Base-by-base conservation (phyloP, 2,113 vertebrate species). In the Toxotes chatareus region DNA sequence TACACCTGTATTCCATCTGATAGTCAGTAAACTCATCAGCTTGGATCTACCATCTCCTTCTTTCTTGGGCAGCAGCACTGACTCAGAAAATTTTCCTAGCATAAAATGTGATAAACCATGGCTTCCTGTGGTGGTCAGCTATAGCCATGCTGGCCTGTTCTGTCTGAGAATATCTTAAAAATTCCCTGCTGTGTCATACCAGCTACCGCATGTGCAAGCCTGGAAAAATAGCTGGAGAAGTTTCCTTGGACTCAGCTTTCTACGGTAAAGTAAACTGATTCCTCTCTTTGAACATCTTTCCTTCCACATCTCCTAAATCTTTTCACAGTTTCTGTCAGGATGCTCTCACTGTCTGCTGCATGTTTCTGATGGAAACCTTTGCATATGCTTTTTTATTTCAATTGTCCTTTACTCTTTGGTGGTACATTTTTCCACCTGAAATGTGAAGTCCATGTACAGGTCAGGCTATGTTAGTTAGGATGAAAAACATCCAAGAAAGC, bases 251-350 rank as follows among this genome's bases (percentile, higher is more conserved):
- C 2, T 59, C 74, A 49, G 8, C 64, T 67, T 51, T 60, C n/a
- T 40, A 57, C 16, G 36, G 7, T 31, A 40, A 71, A 38, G n/a
- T 6, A n/a, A 76, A 66, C 27, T 17, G 56, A 75, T 32, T 68
- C 19, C 14, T 67, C 32, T 32, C 27, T 56, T 73, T 40, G 61
- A 31, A 73, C 23, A 23, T 44, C 10, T 68, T 80, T 74, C 27
- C 11, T 21, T 62, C 71, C 27, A 70, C 38, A 69, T 53, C 53
- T 72, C 56, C 9, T 73, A 61, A 70, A 87, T 69, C 68, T 55
- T 27, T 23, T 70, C 27, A 44, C 34, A 60, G 46, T 59, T 67
- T 44, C 17, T 57, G 57, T 31, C 42, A 53, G 36, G 27, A 62
- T 80, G 7, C 55, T 78, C 16, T 65, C 2, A 8, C 61, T 40